Evolutionary conservation across 2,797 vertebrate species (phyloP).

Genomic region (Garrulus glandarius): DNA sequence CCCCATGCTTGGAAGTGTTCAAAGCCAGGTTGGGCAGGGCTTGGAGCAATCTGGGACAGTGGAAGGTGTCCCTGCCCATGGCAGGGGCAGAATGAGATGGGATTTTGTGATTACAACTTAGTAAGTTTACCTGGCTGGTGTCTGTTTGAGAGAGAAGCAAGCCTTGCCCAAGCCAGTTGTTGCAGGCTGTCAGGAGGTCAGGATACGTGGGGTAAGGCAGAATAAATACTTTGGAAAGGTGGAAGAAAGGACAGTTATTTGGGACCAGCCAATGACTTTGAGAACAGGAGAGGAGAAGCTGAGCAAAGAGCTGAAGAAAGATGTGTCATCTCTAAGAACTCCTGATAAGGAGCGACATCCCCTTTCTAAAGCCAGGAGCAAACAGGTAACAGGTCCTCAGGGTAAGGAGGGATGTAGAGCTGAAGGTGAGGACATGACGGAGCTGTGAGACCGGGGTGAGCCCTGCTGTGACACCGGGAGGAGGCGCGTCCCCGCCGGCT

Average conservation of each 20-base stretch:
- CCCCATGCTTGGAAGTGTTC: background rate
- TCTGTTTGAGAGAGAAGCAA: background rate
- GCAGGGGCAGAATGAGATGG: background rate
- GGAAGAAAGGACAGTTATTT: background rate
- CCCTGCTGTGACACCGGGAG: background rate
- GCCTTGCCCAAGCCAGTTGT: background rate
- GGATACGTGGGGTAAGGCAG: background rate
- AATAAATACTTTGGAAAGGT: background rate
- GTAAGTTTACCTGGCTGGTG: background rate
- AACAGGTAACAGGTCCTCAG: background rate
- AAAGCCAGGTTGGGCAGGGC: background rate
- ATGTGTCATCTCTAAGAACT: background rate
- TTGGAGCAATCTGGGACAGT: background rate
- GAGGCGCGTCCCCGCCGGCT: rapidly evolving
- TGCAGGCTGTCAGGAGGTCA: background rate
- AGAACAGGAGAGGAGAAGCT: background rate
- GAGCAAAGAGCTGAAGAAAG: background rate
- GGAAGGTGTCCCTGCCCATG: background rate
- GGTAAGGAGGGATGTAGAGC: background rate
- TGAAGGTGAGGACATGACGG: background rate
- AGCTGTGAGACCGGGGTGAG: background rate
- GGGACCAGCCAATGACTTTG: background rate
- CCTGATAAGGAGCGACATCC: rapidly evolving
- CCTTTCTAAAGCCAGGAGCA: background rate
- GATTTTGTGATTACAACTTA: rapidly evolving